Base-by-base conservation (phyloP, 23 tunicate species). In the Ascidia mentula region DNA sequence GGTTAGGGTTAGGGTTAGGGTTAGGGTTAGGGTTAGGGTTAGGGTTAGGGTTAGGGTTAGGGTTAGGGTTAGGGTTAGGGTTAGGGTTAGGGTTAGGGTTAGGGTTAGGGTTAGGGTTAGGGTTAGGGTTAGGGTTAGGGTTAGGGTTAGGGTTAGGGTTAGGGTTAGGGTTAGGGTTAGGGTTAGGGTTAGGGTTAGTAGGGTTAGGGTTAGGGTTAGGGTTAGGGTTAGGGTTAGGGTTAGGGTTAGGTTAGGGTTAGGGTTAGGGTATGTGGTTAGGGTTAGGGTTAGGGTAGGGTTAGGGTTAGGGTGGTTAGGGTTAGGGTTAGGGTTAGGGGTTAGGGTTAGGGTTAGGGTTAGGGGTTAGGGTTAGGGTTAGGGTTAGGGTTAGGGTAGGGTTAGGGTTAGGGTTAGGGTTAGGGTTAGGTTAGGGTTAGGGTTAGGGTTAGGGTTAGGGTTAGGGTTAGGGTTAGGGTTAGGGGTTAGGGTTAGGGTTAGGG, bases 1-100 rank as follows among this genome's bases (percentile, higher is more conserved):
- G 94, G 94, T 88, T 88, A 88, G 94, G 94, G 94, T 88, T 88
- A 84, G 94, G 94, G 94, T 88, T 88, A 88, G 94, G 94, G 94
- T 88, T 88, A 77, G 88, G 88, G 88, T 78, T 78, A 84, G 94
- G 94, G 88, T 77, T 86, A 65, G 84, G 94, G 89, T 88, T 87
- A 72, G 89, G 95, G 84, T 79, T 87, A 80, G 89, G 94, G 94
- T 78, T 89, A 84, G 89, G 94, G 94, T 78, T 89, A 71, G 89
- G 94, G 89, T 84, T 84, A 78, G 89, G 94, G 84, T 78, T 84
- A 78, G 89, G 94, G 89, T 78, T 84, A 78, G 89, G 94, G 89
- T 88, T 84, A 77, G 94, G 94, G 89, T 89, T 84, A 84, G 94
- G 94, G 89, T 80, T 70, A 72, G 85, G 85, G 77, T 80, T 70